phyloP scores from a whole-genome alignment of 2,113 vertebrate species.

The Anoura caudifer region DNA sequence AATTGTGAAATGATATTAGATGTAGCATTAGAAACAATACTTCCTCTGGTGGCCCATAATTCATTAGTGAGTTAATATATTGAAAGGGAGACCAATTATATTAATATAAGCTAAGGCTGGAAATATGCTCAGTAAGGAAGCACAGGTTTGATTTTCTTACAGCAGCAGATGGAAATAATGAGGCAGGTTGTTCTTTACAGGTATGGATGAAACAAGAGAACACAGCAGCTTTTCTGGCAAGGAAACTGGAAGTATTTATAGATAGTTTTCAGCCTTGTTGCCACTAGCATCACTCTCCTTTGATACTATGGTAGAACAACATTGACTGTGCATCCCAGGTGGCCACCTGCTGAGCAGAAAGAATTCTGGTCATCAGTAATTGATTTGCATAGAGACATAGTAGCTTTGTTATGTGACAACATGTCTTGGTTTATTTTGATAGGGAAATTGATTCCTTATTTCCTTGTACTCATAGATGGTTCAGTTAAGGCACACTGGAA shows the following conservation, averaged over 20 bases:
- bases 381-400: neutral
- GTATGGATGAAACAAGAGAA: slow-evolving; percentile 57
- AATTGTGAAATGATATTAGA: neutral
- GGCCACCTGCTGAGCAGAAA: slow-evolving; percentile 11
- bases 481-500: neutral
- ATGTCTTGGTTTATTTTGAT: neutral
- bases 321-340: neutral
- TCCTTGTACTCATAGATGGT: neutral
- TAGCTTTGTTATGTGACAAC: neutral
- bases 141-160: slow-evolving; percentile 57
- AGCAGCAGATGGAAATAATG: slow-evolving; percentile 60
- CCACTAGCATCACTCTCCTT: neutral
- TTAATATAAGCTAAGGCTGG: slow-evolving; percentile 22
- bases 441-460: neutral
- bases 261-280: slow-evolving; percentile 39
- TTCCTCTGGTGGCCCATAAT: neutral
- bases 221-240: slow-evolving; percentile 55
- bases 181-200: slow-evolving; percentile 62
- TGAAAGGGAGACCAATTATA: neutral
- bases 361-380: neutral
- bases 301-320: neutral
- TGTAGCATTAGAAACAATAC: neutral
- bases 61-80: neutral
- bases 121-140: slow-evolving; percentile 39
- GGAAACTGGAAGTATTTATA: slow-evolving; percentile 50